phyloP scores from a whole-genome alignment of 2,888 invertebrate genomes.

The Agriopis leucophaearia region DNA sequence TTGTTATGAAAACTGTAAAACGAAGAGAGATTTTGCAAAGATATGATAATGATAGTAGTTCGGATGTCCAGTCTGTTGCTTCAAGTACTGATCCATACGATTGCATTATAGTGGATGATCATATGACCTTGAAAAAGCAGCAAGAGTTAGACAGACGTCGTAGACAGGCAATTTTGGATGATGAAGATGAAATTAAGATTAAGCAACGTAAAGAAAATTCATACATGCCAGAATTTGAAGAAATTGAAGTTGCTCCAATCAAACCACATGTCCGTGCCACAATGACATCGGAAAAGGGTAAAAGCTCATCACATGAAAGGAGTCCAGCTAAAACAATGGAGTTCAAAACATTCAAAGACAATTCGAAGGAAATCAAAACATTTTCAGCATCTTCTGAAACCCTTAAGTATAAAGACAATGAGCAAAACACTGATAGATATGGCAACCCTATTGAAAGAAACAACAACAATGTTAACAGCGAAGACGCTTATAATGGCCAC shows the following conservation, averaged over 20 bases:
- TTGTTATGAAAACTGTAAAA: conserved; percentile 90
- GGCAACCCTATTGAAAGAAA: conserved; percentile 78
- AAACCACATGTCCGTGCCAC: conserved; percentile 81
- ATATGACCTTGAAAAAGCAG: conserved; percentile 85
- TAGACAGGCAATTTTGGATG: conserved; percentile 72
- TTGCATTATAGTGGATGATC: conserved; percentile 95
- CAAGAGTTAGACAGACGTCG: conserved; percentile 80
- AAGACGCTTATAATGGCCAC: conserved; percentile 74
- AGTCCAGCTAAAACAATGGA: conserved; percentile 80
- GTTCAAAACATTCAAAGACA: conserved; percentile 84
- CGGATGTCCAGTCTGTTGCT: conserved; percentile 88
- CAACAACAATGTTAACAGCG: conserved; percentile 71
- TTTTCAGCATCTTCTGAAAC: conserved; percentile 84
- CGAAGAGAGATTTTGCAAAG: conserved; percentile 91
- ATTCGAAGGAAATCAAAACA: conserved; percentile 80
- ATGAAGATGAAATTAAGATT: conserved; percentile 57
- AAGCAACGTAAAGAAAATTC: conserved; percentile 79
- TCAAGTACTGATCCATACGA: conserved; percentile 92
- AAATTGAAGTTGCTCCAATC: conserved; percentile 82
- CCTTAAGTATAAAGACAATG: conserved; percentile 80
- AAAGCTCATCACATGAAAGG: conserved; percentile 74
- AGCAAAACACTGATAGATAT: conserved; percentile 75
- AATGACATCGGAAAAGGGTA: conserved; percentile 74
- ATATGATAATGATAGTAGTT: conserved; percentile 89
- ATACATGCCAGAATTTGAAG: conserved; percentile 83